A percentile compares a stretch with the other conserved stretches of the same genome.
Evolutionary conservation across 2,797 vertebrate genomes (phyloP).

Genomic region (Pyrocephalus nanus): DNA sequence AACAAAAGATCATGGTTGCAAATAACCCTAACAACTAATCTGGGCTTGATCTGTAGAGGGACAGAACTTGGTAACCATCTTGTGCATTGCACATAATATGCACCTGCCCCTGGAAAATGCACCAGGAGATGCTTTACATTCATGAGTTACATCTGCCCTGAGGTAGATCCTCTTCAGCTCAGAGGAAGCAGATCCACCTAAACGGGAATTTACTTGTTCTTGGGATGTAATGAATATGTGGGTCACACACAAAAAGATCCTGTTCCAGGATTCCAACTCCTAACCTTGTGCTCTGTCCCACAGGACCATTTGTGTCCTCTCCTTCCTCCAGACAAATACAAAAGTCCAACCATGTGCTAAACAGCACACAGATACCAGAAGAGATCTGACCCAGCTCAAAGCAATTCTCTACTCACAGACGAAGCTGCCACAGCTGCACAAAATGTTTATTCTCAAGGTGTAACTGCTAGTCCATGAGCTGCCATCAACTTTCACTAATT

Average conservation of each 20-base stretch:
- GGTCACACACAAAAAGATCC: background rate
- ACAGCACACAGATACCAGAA: background rate
- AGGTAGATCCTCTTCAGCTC: background rate
- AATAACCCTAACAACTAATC: slow-evolving; percentile 7
- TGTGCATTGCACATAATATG: background rate
- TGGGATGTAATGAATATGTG: accelerated
- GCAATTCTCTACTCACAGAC: background rate
- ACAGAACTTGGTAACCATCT: background rate
- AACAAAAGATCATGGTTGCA: background rate
- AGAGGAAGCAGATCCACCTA: background rate
- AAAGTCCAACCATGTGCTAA: background rate
- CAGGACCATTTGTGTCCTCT: background rate
- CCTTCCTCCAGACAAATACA: background rate
- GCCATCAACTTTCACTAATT: background rate
- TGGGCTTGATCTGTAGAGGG: background rate
- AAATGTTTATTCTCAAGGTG: background rate
- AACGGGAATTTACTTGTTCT: background rate
- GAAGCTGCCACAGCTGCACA: background rate
- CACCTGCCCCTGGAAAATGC: accelerated
- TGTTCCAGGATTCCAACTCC: background rate
- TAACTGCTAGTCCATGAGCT: background rate
- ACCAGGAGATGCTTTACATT: background rate
- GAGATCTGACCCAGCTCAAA: background rate
- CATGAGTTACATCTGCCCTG: background rate
- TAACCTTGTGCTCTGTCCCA: background rate